These are phyloP conservation scores for Simalia tracyae DNA, from an alignment of 2,797 vertebrate species.

Conservation along the genomic window DNA sequence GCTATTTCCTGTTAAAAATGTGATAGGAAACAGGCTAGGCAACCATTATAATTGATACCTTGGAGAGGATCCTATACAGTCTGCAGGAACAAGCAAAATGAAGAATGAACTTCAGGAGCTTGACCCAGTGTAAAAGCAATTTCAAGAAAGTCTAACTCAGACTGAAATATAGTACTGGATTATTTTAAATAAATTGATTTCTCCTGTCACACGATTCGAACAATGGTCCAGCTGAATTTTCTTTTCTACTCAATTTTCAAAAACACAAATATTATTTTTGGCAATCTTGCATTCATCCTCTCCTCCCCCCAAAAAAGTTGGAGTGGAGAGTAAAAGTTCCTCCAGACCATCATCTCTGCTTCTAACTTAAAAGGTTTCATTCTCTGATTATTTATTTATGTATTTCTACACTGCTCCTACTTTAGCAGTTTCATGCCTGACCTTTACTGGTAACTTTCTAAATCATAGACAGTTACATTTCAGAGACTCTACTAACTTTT, in stretches of 20 bases:
- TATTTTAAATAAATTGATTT: neutral
- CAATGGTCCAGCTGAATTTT: too few relatives aligned
- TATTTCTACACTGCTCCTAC: neutral
- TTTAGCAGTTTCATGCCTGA: slow-evolving; percentile 26
- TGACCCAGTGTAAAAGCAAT: neutral
- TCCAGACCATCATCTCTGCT: neutral
- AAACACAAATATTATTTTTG: neutral
- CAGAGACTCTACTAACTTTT: slow-evolving; percentile 20
- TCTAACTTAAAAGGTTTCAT: neutral
- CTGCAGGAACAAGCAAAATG: neutral
- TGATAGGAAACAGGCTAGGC: neutral
- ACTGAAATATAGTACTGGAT: neutral
- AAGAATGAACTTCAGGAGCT: neutral
- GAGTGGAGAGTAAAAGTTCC: neutral
- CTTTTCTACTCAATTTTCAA: neutral
- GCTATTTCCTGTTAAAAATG: neutral
- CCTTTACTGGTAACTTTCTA: slow-evolving; percentile 26
- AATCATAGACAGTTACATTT: slow-evolving; percentile 10
- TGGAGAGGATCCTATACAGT: neutral
- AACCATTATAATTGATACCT: neutral
- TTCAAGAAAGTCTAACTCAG: neutral
- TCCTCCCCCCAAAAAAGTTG: neutral
- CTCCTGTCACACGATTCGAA: neutral
- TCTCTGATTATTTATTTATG: neutral
- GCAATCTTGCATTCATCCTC: neutral